Conservation (phyloP, 2,888 invertebrate genomes). For the Folsomia manolachei region DNA sequence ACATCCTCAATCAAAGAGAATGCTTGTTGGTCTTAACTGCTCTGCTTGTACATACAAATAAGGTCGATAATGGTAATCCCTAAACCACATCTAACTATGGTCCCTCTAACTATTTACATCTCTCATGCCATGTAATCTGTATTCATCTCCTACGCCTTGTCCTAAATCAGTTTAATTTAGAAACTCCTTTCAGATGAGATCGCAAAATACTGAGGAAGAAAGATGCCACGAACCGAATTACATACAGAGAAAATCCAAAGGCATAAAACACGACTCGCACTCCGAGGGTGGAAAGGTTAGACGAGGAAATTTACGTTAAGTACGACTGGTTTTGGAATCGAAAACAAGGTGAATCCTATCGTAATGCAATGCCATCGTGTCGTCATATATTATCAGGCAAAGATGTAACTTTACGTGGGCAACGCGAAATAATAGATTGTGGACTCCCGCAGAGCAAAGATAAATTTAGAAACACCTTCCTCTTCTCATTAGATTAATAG, state of each 20-base stretch:
- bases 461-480: slow-evolving; percentile 20
- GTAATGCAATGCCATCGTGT: not conserved
- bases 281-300: not conserved
- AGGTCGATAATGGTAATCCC: slow-evolving; percentile 15
- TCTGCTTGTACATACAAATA: slow-evolving; percentile 16
- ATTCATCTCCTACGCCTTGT: slow-evolving; percentile 12
- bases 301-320: slow-evolving; percentile 1
- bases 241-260: no score
- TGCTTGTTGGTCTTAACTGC: slow-evolving; percentile 2
- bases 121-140: slow-evolving; percentile 4
- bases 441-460: slow-evolving; percentile 18
- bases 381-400: slow-evolving; percentile 3
- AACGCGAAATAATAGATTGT: not conserved
- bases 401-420: not conserved
- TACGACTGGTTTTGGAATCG: not conserved
- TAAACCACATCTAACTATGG: no score
- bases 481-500: slow-evolving; percentile 20
- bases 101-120: no score
- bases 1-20: slow-evolving; percentile 17
- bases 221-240: not conserved
- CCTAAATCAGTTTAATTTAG: slow-evolving; percentile 23
- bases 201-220: not conserved
- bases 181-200: slow-evolving; percentile 15
- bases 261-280: no score
- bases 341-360: slow-evolving; percentile 5